Evolutionary conservation across 2,888 invertebrate species (phyloP).

Genomic region (Dendrolimus houi): DNA sequence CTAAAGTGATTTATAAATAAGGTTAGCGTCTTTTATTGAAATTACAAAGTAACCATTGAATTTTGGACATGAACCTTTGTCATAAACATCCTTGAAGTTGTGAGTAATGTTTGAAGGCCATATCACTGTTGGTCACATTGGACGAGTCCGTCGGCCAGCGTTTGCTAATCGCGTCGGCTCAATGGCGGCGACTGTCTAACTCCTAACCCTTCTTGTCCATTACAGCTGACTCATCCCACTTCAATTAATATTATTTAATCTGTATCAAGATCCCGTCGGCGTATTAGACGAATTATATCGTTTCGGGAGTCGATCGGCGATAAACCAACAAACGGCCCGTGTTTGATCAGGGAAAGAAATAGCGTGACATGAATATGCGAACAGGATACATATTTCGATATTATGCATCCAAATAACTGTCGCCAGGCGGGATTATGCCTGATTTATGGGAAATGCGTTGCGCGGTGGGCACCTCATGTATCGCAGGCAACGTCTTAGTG

Average conservation of each 20-base stretch:
- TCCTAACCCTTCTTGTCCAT: slow-evolving; percentile 47
- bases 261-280: slow-evolving; percentile 52
- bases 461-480: slow-evolving; percentile 20
- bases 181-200: slow-evolving; percentile 22
- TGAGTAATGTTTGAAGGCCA: too few species aligned
- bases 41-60: too few species aligned
- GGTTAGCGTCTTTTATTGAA: too few species aligned
- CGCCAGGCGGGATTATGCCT: slow-evolving; percentile 31
- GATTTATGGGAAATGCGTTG: slow-evolving; percentile 34
- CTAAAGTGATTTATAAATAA: too few species aligned
- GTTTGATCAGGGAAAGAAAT: slow-evolving; percentile 38
- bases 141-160: too few species aligned
- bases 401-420: slow-evolving; percentile 39
- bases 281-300: slow-evolving; percentile 58
- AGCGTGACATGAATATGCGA: slow-evolving; percentile 41
- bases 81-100: too few species aligned
- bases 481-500: slow-evolving; percentile 6
- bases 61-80: too few species aligned
- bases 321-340: slow-evolving; percentile 32
- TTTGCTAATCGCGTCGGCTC: too few species aligned
- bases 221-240: slow-evolving; percentile 55
- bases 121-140: too few species aligned
- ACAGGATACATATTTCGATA: slow-evolving; percentile 39
- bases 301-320: slow-evolving; percentile 49
- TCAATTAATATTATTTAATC: slow-evolving; percentile 71